phyloP scores from a whole-genome alignment of 2,888 invertebrate genomes.

The Drosophila flavopinicola region DNA sequence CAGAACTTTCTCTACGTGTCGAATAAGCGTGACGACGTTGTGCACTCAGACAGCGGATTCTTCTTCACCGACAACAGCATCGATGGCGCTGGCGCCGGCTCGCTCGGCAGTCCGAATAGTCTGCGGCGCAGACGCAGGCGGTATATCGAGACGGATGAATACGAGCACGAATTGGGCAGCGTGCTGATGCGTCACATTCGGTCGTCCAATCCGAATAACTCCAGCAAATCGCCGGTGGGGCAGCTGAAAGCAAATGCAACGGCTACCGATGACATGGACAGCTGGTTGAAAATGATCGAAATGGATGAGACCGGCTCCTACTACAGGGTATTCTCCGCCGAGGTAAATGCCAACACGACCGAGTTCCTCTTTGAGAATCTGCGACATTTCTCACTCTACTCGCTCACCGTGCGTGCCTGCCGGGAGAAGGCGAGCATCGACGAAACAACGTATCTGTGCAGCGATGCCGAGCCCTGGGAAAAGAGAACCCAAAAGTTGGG shows the following conservation, averaged over 20 bases:
- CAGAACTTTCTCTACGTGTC: slow-evolving; percentile 89
- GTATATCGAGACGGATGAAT: slow-evolving; percentile 34
- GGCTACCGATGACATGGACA: neutral
- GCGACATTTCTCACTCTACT: slow-evolving; percentile 91
- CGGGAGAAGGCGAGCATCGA: slow-evolving; percentile 85
- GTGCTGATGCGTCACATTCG: slow-evolving; percentile 76
- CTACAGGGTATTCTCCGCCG: slow-evolving; percentile 57
- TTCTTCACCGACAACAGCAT: slow-evolving; percentile 15
- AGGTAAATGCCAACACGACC: slow-evolving; percentile 78
- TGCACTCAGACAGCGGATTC: neutral
- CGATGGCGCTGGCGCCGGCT: neutral
- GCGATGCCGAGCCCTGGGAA: slow-evolving; percentile 84
- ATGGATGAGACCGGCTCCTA: slow-evolving; percentile 53
- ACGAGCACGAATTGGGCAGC: slow-evolving; percentile 44
- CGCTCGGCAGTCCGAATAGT: slow-evolving; percentile 1
- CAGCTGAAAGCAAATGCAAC: neutral
- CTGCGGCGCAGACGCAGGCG: slow-evolving; percentile 53
- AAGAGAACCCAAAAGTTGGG: slow-evolving; percentile 85
- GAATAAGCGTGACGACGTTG: neutral
- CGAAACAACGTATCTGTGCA: slow-evolving; percentile 85
- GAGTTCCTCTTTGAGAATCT: slow-evolving; percentile 87
- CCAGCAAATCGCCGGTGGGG: neutral
- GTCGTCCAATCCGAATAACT: slow-evolving; percentile 12
- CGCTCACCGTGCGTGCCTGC: slow-evolving; percentile 91
- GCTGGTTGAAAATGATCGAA: slow-evolving; percentile 76